phyloP scores from a whole-genome alignment of 2,113 vertebrate genomes.

The Potamarius usumacintae region DNA sequence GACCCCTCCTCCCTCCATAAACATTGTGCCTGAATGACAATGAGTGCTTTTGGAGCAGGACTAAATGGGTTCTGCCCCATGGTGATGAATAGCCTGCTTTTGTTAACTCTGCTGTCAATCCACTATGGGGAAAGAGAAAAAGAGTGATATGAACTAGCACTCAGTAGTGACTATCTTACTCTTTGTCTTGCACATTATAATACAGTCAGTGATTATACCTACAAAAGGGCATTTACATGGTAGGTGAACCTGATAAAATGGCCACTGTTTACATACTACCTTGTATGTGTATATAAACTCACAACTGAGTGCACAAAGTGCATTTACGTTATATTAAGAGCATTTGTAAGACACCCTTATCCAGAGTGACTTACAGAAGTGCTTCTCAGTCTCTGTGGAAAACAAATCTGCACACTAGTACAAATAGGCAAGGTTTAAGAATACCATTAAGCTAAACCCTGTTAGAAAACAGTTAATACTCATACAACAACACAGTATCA shows the following conservation, averaged over 20 bases:
- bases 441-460: neutral
- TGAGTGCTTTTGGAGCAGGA: slow-evolving; percentile 56
- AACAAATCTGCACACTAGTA: neutral
- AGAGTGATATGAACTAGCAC: slow-evolving; percentile 9
- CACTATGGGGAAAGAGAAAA: too few species aligned
- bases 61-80: slow-evolving; percentile 64
- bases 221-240: neutral
- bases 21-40: slow-evolving; percentile 63
- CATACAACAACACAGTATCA: neutral
- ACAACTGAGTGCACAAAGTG: neutral
- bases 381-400: neutral
- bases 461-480: neutral
- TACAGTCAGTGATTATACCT: neutral
- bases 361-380: neutral
- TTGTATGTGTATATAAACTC: neutral
- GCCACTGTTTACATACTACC: neutral
- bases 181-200: neutral
- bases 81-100: slow-evolving; percentile 63
- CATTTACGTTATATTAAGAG: neutral
- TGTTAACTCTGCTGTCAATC: slow-evolving; percentile 22
- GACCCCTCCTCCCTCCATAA: slow-evolving; percentile 34
- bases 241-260: neutral
- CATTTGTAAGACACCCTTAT: neutral
- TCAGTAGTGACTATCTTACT: neutral
- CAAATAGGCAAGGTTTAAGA: neutral